phyloP scores from a whole-genome alignment of 2,113 vertebrate species.

The Synodontis membranacea region DNA sequence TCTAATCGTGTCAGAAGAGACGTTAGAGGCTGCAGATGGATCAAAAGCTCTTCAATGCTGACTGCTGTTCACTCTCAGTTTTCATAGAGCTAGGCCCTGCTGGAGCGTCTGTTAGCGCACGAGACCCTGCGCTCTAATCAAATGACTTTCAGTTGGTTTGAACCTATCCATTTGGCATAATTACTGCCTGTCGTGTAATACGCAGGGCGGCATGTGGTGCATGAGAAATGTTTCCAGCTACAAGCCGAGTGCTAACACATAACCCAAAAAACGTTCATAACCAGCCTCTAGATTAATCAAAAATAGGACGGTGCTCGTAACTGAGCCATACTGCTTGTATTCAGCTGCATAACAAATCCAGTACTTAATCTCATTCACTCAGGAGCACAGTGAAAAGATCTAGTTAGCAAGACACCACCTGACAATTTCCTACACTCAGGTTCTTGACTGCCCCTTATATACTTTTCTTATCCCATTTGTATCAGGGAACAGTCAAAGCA shows the following conservation, averaged over 20 bases:
- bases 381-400: neutral
- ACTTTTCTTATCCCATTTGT: neutral
- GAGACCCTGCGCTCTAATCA: constrained; percentile 65
- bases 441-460: neutral
- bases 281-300: constrained; percentile 37
- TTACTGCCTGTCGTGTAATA: constrained; percentile 60
- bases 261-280: constrained; percentile 49
- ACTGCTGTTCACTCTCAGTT: constrained; percentile 60
- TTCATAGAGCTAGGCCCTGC: constrained; percentile 67
- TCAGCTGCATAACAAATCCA: neutral
- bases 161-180: constrained; percentile 78
- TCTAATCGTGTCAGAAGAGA: constrained; percentile 67
- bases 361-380: neutral
- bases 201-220: constrained; percentile 60
- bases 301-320: neutral
- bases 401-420: neutral
- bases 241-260: constrained; percentile 51
- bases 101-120: constrained; percentile 39
- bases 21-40: constrained; percentile 66
- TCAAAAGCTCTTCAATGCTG: constrained; percentile 55
- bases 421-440: neutral
- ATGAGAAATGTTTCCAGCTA: constrained; percentile 62
- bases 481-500: neutral
- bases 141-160: constrained; percentile 78
- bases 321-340: neutral